phyloP scores from a whole-genome alignment of 2,797 vertebrate genomes.

The Poecilia wingei region DNA sequence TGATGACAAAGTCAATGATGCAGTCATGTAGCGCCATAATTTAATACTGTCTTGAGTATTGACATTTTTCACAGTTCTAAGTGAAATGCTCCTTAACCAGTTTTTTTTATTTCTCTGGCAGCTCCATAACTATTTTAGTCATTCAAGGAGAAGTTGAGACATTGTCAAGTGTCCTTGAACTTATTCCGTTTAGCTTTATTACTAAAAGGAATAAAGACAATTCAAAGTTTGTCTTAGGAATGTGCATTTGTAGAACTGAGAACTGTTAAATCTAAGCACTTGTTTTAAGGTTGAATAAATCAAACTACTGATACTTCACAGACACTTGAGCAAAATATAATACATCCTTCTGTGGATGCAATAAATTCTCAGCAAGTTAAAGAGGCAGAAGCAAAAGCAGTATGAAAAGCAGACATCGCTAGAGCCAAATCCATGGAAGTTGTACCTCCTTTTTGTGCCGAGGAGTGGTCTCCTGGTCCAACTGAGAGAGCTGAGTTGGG shows the following conservation, averaged over 20 bases:
- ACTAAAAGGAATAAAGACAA: neutral
- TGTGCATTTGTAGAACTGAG: neutral
- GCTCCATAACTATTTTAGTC: neutral
- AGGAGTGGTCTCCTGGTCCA: slow-evolving; percentile 93
- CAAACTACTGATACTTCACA: neutral
- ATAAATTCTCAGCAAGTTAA: slow-evolving; percentile 7
- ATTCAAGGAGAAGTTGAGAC: neutral
- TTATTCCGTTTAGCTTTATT: neutral
- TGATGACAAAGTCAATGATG: slow-evolving; percentile 1
- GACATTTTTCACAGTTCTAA: neutral
- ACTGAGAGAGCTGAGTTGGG: slow-evolving; percentile 84
- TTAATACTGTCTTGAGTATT: neutral
- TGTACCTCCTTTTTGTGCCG: slow-evolving; percentile 98
- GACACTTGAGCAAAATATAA: slow-evolving; percentile 8
- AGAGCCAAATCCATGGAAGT: slow-evolving; percentile 35
- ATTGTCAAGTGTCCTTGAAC: neutral
- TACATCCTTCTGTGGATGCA: neutral
- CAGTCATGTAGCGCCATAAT: neutral
- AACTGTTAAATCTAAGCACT: neutral
- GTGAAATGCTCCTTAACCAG: neutral
- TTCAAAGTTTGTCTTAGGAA: neutral
- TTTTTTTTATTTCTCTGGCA: neutral
- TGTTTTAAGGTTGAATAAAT: neutral
- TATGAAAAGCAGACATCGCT: slow-evolving; percentile 19
- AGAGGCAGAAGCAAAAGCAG: slow-evolving; percentile 13